Base-by-base conservation (phyloP, 2,113 vertebrate genomes). In the Ranitomeya variabilis region DNA sequence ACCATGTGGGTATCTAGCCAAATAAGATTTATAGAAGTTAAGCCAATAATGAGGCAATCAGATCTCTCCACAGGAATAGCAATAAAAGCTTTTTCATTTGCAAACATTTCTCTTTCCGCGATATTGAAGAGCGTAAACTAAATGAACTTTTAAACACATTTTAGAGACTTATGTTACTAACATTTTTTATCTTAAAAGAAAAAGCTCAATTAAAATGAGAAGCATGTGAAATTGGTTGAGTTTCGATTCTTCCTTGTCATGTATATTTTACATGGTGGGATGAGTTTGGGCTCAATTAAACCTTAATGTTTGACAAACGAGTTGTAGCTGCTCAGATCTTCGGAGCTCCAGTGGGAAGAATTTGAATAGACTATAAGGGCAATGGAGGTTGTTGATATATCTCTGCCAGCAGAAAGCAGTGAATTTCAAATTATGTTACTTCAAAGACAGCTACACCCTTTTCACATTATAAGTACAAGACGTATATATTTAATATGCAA, bases 171-270 rank as follows among this genome's bases (percentile, higher is more conserved):
- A 57, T 78, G 73, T 80, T 79, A 12, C 51, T 60, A 67, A 69
- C 11, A 89, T 94, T 94, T 71, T 91, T 91, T 92, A 91, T 91
- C 90, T 89, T 89, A 66, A 67, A 91, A 79, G 60, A 7, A 85
- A 60, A 89, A 45, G 73, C 81, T n/a, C 73, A 59, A 78, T 89
- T 85, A 89, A 77, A 89, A 79, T 59, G n/a, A 59, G 26, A 84
- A 76, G 26, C 18, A 79, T 15, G 52, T 31, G 6, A 78, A 85
- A 84, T 57, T 78, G 81, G 62, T 89, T 64, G 45, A 67, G 74
- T 89, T 89, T 89, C 19, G 23, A 60, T 89, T 23, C 74, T 78
- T 85, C 15, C 15, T 59, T 89, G 45, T 85, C 81, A 89, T 89
- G 81, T 69, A 89, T 89, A 85, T 89, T 89, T 89, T 79, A 89